These are phyloP conservation scores for Ciona savignyi DNA, from an alignment of 23 tunicate genomes.

Conservation along the genomic window DNA sequence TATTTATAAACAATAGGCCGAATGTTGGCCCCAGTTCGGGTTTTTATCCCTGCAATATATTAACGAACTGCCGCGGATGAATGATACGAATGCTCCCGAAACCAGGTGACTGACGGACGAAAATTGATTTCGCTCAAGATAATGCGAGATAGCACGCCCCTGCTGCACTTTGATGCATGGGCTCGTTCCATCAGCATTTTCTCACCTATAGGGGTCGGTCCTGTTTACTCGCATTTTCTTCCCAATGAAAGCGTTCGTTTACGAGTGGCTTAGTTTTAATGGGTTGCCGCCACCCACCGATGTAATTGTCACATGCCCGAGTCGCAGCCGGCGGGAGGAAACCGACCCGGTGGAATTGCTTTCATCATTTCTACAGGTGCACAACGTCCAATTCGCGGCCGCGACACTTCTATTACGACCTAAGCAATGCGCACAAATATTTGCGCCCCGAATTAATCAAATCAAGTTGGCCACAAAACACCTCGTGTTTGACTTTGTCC, in stretches of 20 bases:
- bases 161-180: not conserved
- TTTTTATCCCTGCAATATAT: not conserved
- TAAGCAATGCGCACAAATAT: not conserved
- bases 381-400: not conserved
- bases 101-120: not conserved
- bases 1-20: not conserved
- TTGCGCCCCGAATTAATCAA: not conserved
- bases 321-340: not conserved
- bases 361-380: not conserved
- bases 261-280: not conserved
- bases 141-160: not conserved
- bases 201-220: not conserved
- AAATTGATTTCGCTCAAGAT: not conserved
- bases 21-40: not conserved
- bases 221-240: not conserved
- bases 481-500: not conserved
- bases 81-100: not conserved
- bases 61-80: not conserved
- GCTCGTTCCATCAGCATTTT: not conserved
- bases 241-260: not conserved
- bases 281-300: not conserved
- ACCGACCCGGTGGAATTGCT: not conserved
- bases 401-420: not conserved
- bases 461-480: not conserved
- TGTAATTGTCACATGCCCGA: not conserved